Percentiles rank a stretch among this genome's conserved stretches.
Conservation (phyloP, 1,140 invertebrate genomes). For the Bombus waltoni region DNA sequence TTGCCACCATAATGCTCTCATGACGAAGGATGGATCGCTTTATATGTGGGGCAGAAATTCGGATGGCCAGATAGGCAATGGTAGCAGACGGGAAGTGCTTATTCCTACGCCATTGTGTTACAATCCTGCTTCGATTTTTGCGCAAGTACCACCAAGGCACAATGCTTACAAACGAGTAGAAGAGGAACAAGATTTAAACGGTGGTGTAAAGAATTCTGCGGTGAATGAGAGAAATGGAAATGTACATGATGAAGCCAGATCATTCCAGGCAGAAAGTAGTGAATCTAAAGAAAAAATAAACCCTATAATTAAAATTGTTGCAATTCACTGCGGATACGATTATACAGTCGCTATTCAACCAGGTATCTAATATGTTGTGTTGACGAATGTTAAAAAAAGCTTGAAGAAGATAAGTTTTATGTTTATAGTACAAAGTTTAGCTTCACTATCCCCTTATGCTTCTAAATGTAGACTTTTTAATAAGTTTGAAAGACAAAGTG, state of each 20-base stretch:
- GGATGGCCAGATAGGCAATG: constrained; percentile 88
- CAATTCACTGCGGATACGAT: constrained; percentile 87
- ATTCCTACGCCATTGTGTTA: constrained; percentile 76
- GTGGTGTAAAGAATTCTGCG: constrained; percentile 43
- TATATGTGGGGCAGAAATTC: constrained; percentile 89
- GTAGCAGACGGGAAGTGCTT: constrained; percentile 81
- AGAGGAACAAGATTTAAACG: constrained; percentile 52
- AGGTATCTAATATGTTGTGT: constrained; percentile 73
- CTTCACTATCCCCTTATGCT: neutral
- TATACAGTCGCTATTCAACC: constrained; percentile 88
- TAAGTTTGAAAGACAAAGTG: neutral
- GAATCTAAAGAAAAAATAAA: constrained; percentile 73
- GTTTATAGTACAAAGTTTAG: neutral
- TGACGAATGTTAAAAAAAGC: neutral
- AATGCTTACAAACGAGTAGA: constrained; percentile 57
- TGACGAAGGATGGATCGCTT: constrained; percentile 86
- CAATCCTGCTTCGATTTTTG: constrained; percentile 67
- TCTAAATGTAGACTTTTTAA: neutral
- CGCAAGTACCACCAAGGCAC: constrained; percentile 70
- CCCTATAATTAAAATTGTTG: constrained; percentile 76
- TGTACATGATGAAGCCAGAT: constrained; percentile 34
- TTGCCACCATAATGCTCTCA: constrained; percentile 86
- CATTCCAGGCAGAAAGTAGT: constrained; percentile 24
- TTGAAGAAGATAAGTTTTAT: neutral
- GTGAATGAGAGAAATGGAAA: constrained; percentile 51